A percentile compares a stretch with the other conserved stretches of the same genome.
phyloP scores from a whole-genome alignment of 2,797 vertebrate species.

The Carduelis carduelis region DNA sequence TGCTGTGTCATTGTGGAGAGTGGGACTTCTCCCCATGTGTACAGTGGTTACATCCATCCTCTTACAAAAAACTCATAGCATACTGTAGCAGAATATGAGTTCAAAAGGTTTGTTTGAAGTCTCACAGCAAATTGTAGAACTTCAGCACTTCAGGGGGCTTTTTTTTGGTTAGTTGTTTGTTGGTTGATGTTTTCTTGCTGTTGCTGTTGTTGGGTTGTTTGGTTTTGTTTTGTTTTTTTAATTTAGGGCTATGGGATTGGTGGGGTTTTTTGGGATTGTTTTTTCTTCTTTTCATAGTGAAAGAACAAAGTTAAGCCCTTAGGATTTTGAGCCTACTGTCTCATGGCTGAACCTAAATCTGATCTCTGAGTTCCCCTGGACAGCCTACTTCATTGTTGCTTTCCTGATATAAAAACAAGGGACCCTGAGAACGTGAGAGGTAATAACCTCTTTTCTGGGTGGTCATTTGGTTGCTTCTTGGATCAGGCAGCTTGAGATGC shows the following conservation, averaged over 20 bases:
- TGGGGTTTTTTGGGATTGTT: rapidly evolving
- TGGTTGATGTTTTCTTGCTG: neutral
- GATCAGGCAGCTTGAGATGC: neutral
- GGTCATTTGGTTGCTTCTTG: neutral
- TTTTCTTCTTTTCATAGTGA: neutral
- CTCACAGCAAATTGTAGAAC: neutral
- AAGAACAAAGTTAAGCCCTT: neutral
- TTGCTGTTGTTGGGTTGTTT: neutral
- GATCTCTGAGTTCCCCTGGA: neutral
- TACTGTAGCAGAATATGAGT: neutral
- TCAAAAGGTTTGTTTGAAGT: neutral
- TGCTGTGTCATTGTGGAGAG: neutral
- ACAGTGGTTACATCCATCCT: neutral
- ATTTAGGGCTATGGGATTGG: neutral
- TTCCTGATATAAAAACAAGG: neutral
- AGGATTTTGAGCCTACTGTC: neutral
- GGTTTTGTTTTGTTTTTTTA: neutral
- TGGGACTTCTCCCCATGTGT: neutral
- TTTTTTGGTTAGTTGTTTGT: neutral
- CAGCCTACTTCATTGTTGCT: neutral
- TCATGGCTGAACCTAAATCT: neutral
- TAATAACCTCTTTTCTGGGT: neutral
- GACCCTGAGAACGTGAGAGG: neutral
- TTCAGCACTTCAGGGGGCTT: rapidly evolving
- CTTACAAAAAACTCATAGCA: neutral